Evolutionary conservation across 2,888 invertebrate genomes (phyloP).

Genomic region (Venusia cambrica): DNA sequence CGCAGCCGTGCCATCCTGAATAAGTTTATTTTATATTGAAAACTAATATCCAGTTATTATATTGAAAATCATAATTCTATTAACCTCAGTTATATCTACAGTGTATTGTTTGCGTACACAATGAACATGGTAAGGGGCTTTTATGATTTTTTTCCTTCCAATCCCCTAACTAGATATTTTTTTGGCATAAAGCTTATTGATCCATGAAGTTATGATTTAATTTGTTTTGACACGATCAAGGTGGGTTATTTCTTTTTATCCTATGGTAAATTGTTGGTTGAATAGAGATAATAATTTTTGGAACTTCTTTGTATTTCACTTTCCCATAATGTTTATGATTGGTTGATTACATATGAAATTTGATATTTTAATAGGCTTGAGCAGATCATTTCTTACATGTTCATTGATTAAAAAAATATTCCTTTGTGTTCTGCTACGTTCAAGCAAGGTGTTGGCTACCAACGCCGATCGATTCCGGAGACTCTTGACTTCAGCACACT

Average conservation of each 20-base stretch:
- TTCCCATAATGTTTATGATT: slow-evolving; percentile 24
- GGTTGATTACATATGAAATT: slow-evolving; percentile 44
- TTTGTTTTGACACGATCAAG: slow-evolving; percentile 75
- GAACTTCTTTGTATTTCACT: slow-evolving; percentile 18
- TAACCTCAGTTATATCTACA: slow-evolving; percentile 49
- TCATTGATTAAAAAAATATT: slow-evolving; percentile 29
- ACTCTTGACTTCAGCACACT: slow-evolving; percentile 71
- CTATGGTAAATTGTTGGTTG: slow-evolving; percentile 28
- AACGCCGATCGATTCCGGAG: slow-evolving; percentile 70
- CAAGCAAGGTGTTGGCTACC: slow-evolving; percentile 36
- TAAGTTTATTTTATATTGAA: slow-evolving; percentile 46
- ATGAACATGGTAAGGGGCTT: slow-evolving; percentile 76
- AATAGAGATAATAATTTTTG: slow-evolving; percentile 26
- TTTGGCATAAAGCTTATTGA: slow-evolving; percentile 59
- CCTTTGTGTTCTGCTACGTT: slow-evolving; percentile 30
- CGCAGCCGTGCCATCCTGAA: slow-evolving; percentile 60
- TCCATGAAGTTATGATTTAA: slow-evolving; percentile 76
- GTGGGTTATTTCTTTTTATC: slow-evolving; percentile 44
- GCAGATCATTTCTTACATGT: slow-evolving; percentile 38
- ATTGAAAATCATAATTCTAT: slow-evolving; percentile 53
- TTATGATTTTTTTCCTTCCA: slow-evolving; percentile 57
- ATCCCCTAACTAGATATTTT: slow-evolving; percentile 47
- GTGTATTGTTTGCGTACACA: slow-evolving; percentile 70
- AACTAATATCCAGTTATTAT: slow-evolving; percentile 48
- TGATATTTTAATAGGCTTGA: slow-evolving; percentile 46